Base-by-base conservation (phyloP, 2,113 vertebrate genomes). In the Tangachromis dhanisi region DNA sequence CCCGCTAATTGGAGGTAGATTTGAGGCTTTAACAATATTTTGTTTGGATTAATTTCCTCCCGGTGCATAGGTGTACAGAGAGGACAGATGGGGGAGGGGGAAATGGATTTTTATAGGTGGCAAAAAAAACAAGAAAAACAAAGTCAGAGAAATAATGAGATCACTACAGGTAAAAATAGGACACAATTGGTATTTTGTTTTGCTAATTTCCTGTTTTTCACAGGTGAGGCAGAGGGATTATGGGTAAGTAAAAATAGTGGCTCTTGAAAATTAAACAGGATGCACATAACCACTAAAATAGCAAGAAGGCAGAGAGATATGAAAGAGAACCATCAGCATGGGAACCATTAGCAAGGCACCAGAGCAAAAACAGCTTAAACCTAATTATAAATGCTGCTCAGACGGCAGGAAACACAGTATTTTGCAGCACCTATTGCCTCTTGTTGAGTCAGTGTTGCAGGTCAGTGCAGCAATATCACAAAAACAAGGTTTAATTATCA, bases 1-100 rank as follows among this genome's bases (percentile, higher is more conserved):
- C 29, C 57, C 0, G 2, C 84, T 95, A 96, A 96, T 95, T 92
- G 93, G 89, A 91, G 83, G 68, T 61, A 83, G 59, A 93, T 87
- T 88, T 88, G 87, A 71, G 7, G 84, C 84, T 91, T 92, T 93
- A 92, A 90, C 86, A 90, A 92, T 92, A 90, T 92, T 95, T 95
- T 93, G 87, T 87, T 91, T 81, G 84, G 51, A 91, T 83, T 95
- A 94, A 96, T 92, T 91, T 93, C 83, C 80, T 94, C 57, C 66
- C 66, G 33, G 66, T 82, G 54, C 86, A 87, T 90, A 94, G 92
- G 92, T 95, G 91, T 88, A 54, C 19, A n/a, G 49, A 35, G 26
- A 78, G 45, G 45, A 49, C 7, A 31, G 7, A 78, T 4, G 10
- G 13, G 14, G 29, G 26, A 47, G 57, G 71, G 21, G 17, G 47